Evolutionary conservation across 2,888 invertebrate genomes (phyloP), one percentile per base, ranked within the genome.

Genomic region (Sabellastarte sp.): DNA sequence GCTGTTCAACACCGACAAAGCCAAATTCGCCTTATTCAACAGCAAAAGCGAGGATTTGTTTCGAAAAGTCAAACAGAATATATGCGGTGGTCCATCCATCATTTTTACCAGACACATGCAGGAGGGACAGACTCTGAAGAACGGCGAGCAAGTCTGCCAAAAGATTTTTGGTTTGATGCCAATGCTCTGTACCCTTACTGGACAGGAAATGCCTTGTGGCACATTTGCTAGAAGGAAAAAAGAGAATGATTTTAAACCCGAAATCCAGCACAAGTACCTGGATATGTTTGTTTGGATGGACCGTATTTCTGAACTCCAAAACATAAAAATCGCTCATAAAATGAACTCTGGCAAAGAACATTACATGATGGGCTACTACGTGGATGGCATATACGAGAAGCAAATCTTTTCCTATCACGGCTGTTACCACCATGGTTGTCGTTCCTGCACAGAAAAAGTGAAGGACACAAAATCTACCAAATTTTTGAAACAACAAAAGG

Each of bases 21-120:
- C 59, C 31, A 62, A 63, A 32, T 73, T 73, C 50, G 60, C 67
- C 33, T 56, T 73, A 15, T 63, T 72, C 31, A 60, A 70, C 55
- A 62, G 65, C n/a, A 31, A 66, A 50, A 31, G 65, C 63, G 32
- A 68, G 58, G 63, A 72, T 51, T 61, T 72, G n/a, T 57, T 61
- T 33, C 29, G 60, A 33, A 59, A 29, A 5, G 1, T 29, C 3
- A 5, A 57, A 1, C 10, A 50, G 1, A 10, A 24, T 5, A 59
- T 59, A 26, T 24, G 10, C 10, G 59, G 53, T 53, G 59, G 41
- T 2, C 41, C 59, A 0, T 3, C 41, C n/a, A 59, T 59, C 26
- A 24, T 59, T 5, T 59, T 59, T 24, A 3, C 33, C 20, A 10
- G 41, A n/a, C 10, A 59, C 26, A n/a, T 33, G 28, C 0, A 50